Conservation (phyloP, 2,888 invertebrate species). For the Pseudococcus jackbeardsleyi region DNA sequence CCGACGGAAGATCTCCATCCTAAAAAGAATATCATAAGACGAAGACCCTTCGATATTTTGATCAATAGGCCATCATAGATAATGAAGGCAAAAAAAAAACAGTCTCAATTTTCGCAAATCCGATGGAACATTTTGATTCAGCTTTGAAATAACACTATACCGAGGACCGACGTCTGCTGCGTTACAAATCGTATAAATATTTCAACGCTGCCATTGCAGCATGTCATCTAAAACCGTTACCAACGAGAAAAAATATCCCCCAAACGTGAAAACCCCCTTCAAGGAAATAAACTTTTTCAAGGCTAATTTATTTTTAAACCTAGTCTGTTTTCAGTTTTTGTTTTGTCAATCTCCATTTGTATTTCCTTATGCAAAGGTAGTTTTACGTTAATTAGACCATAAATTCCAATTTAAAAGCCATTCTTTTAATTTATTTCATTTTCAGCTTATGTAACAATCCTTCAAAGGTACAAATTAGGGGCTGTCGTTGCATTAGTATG, state of each 20-base stretch:
- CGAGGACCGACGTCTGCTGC: no score
- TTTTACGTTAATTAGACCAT: constrained; percentile 61
- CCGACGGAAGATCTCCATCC: no score
- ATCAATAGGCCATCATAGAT: no score
- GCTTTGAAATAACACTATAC: no score
- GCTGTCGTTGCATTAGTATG: constrained; percentile 60
- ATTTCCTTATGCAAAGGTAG: constrained; percentile 50
- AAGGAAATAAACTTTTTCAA: background rate
- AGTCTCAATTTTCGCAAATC: no score
- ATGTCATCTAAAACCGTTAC: background rate
- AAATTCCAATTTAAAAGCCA: constrained; percentile 62
- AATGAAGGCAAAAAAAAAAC: no score
- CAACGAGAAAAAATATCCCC: background rate
- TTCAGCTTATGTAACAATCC: constrained; percentile 58
- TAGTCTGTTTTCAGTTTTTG: constrained; percentile 3
- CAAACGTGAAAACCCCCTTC: background rate
- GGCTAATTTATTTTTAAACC: constrained; percentile 53
- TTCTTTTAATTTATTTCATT: constrained; percentile 60
- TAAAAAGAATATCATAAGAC: no score
- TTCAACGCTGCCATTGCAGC: no score
- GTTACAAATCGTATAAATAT: no score
- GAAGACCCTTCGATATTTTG: no score
- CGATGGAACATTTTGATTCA: no score
- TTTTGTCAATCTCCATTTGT: constrained; percentile 35
- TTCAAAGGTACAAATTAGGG: constrained; percentile 63